Base-by-base conservation (phyloP, 2,888 invertebrate genomes). In the Harpalus rufipes region DNA sequence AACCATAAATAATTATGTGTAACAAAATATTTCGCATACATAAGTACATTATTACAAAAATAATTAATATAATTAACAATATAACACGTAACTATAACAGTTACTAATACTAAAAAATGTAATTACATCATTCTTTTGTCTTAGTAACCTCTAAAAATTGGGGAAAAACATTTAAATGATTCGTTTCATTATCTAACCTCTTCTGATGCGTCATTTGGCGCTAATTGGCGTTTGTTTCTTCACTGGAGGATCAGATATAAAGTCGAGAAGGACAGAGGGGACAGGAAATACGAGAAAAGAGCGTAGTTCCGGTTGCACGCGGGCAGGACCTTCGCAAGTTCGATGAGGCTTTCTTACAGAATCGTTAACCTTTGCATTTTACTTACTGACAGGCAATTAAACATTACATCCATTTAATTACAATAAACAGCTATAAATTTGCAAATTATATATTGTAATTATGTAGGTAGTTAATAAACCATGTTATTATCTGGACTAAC, bases 281-380 rank as follows among this genome's bases (percentile, higher is more conserved):
- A 74, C 72, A 44, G 72, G 72, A 74, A 74, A 74, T 74, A 14
- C 44, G 18, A 41, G 72, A 74, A 74, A 74, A 74, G 72, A 74
- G 44, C 72, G 72, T 74, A 12, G 44, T 74, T 74, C 72, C 72
- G 72, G 72, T 74, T 74, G 72, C 21, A 32, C 18, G 44, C 14
- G 32, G 32, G 32, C 3, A 68, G 44, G 44, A 74, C 72, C 72
- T 74, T 74, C 72, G 72, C 51, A 74, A 44, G 72, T 74, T 74
- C 44, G 44, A 14, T 4, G 14, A 10, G 18, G 12, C 63, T 14
- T 63, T 63, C 63, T 18, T 63, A 18, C 32, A 25, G 18, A 63
- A 18, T 63, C 44, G 44, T 63, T 63, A 25, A 25, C 25, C 25
- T 12, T 25, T 18, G 10, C 32, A 32, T 32, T 32, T 32, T 32